Percentiles rank a stretch among this genome's conserved stretches.
phyloP scores from a whole-genome alignment of 2,797 vertebrate species.

The Anguilla anguilla region DNA sequence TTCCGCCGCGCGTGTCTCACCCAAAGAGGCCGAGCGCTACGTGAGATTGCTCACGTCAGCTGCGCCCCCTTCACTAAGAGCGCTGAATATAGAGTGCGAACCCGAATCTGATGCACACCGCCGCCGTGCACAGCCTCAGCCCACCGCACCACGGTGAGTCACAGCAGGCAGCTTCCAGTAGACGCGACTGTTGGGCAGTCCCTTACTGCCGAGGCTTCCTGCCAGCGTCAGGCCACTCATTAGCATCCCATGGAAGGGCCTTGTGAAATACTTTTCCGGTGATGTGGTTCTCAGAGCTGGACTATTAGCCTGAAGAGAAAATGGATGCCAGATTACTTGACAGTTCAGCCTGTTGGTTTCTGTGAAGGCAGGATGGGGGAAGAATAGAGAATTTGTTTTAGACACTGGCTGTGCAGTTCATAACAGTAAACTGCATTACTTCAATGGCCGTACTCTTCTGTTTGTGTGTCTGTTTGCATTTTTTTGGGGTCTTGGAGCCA shows the following conservation, averaged over 20 bases:
- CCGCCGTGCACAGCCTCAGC: not conserved
- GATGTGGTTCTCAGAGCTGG: slow-evolving; percentile 33
- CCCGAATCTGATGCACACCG: not conserved
- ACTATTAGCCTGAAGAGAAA: not conserved
- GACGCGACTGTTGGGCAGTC: not conserved
- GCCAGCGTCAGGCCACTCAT: slow-evolving; percentile 39
- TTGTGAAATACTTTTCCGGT: slow-evolving; percentile 56
- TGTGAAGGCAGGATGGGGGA: not conserved
- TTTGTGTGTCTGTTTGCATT: not conserved
- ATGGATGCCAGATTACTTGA: not conserved
- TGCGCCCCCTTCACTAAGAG: not conserved
- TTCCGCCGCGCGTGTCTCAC: not conserved
- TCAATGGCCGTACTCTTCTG: not conserved
- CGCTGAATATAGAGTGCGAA: not conserved
- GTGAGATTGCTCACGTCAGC: not conserved
- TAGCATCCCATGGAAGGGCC: slow-evolving; percentile 47
- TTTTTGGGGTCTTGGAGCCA: not conserved
- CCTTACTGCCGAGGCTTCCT: slow-evolving; percentile 41
- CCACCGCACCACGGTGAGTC: not conserved
- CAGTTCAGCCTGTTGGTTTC: not conserved
- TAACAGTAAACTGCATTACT: not conserved
- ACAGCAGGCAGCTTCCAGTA: slow-evolving; percentile 2
- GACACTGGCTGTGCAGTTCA: not conserved
- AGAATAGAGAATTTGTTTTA: not conserved
- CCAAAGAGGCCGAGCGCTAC: not conserved